Evolutionary conservation across 2,888 invertebrate species (phyloP), one percentile per base, ranked within the genome.

Genomic region (Thera britannica): DNA sequence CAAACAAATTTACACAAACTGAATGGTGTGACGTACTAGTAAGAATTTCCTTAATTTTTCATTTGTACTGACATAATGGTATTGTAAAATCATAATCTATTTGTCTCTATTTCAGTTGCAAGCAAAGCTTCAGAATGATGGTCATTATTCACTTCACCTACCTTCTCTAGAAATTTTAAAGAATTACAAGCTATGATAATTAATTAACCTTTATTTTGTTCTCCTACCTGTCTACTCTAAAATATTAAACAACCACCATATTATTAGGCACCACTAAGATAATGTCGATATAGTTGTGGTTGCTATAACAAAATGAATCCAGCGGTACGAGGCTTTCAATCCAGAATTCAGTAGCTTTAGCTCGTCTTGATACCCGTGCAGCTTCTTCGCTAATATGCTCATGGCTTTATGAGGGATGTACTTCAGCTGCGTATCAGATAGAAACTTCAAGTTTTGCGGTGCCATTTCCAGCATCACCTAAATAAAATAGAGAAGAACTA

Each of bases 381-480:
- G 65, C 76, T 89, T 92, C 58, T 80, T 87, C 0, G 83, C 81
- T 11, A 90, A 76, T 54, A 93, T 89, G 54, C 89, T 92, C 1
- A 82, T 73, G 0, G 90, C 72, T 66, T 86, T 91, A 6, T 81
- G 79, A 2, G 79, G 75, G 2, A 93, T 74, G 64, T 87, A 83
- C 2, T 79, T 78, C 2, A 87, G 67, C 71, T 93, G 93, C 46
- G 73, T 68, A 4, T 88, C 86, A 1, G 89, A 88, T 3, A 93
- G 75, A 57, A 84, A 75, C 63, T 74, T 79, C 49, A 93, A 71
- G 51, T 77, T 87, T 7, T 79, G 67, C 12, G 88, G 74, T 3
- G 83, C 78, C 78, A 93, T 92, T 58, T 82, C 81, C 56, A 82
- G 59, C 87, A 92, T 89, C 8, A 93, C 90, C 93, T 93, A 71